Conservation (phyloP, 1,140 invertebrate species). For the Apis laboriosa region DNA sequence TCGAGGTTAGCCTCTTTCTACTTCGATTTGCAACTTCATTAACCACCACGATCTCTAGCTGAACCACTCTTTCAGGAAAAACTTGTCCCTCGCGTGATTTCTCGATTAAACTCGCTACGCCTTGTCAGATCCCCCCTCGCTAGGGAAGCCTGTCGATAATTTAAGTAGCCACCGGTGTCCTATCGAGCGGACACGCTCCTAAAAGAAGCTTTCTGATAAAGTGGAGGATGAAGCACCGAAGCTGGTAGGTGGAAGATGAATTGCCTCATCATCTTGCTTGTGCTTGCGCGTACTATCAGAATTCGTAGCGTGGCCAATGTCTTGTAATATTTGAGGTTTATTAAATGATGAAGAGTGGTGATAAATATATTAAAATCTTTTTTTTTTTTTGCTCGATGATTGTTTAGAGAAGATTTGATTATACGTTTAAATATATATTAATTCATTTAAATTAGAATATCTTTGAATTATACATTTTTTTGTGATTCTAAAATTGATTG, state of each 20-base stretch:
- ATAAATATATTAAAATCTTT: not conserved
- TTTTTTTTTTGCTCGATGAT: not conserved
- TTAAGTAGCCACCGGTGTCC: slow-evolving; percentile 6
- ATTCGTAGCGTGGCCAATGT: not conserved
- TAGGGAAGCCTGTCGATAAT: slow-evolving; percentile 22
- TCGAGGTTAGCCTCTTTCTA: slow-evolving; percentile 25
- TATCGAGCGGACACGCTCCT: not conserved
- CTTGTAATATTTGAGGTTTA: not conserved
- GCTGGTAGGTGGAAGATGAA: too few species aligned
- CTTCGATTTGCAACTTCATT: slow-evolving; percentile 63
- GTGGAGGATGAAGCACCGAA: not conserved
- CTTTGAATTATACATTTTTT: too few species aligned
- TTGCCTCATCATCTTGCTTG: too few species aligned
- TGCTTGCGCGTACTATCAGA: not conserved
- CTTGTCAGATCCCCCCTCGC: slow-evolving; percentile 14
- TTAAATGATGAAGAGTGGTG: not conserved
- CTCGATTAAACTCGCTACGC: slow-evolving; percentile 51
- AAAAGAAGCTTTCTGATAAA: not conserved
- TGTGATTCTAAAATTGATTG: too few species aligned
- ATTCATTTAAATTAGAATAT: too few species aligned
- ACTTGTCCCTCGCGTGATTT: slow-evolving; percentile 41
- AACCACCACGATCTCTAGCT: slow-evolving; percentile 26
- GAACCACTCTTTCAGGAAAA: slow-evolving; percentile 9
- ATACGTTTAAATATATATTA: too few species aligned
- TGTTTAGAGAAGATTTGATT: not conserved